Percentiles rank a stretch among this genome's conserved stretches.
These are phyloP conservation scores for Graptemys geographica DNA, from an alignment of 2,797 vertebrate species.

Conservation along the genomic window DNA sequence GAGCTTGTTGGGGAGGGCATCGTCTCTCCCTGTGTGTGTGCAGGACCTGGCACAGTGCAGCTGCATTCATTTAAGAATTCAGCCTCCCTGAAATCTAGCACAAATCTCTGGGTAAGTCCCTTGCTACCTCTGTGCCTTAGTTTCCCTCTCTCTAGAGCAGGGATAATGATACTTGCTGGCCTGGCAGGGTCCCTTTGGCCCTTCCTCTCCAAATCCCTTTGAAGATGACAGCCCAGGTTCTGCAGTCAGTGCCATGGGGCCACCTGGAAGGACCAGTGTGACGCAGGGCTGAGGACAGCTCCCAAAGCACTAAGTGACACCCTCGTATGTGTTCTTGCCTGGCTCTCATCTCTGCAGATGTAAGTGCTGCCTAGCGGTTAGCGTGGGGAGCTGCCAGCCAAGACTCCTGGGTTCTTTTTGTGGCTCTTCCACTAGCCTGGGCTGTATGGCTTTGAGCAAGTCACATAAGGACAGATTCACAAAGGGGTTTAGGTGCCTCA, in stretches of 20 bases:
- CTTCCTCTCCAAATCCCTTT: background rate
- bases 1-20: background rate
- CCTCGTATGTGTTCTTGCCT: background rate
- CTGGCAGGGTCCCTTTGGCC: background rate
- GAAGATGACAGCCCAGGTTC: background rate
- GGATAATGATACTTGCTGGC: background rate
- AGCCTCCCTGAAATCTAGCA: no score
- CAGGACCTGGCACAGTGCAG: background rate
- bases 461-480: background rate
- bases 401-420: background rate
- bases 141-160: background rate
- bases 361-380: background rate
- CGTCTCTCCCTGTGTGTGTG: background rate
- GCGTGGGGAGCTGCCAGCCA: background rate
- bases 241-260: background rate
- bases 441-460: background rate
- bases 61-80: background rate
- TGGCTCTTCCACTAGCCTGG: background rate
- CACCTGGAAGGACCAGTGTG: no score
- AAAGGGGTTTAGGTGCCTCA: background rate
- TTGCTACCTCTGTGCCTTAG: background rate
- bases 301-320: background rate
- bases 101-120: background rate
- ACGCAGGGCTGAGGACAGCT: background rate
- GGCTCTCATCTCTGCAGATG: background rate